Conservation (phyloP, 2,888 invertebrate species). For the Azorinus chamasolen region DNA sequence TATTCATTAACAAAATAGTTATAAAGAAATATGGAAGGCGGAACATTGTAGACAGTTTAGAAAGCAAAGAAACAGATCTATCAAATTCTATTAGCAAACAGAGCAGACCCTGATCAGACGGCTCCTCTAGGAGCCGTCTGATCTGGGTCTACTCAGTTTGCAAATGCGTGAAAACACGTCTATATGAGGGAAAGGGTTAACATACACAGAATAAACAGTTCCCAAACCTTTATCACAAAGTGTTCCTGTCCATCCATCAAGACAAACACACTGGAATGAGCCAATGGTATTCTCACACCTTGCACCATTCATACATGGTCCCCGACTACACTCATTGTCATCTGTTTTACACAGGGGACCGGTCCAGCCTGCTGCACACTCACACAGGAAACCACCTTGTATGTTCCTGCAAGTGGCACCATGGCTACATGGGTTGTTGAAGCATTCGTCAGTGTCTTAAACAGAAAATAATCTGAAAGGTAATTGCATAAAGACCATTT, state of each 20-base stretch:
- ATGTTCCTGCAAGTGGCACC: slow-evolving; percentile 68
- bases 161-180: no score
- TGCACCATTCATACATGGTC: slow-evolving; percentile 95
- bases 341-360: slow-evolving; percentile 94
- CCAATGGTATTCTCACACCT: slow-evolving; percentile 91
- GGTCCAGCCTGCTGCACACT: slow-evolving; percentile 98
- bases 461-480: background rate
- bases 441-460: slow-evolving; percentile 98
- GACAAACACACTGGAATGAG: slow-evolving; percentile 77
- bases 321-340: slow-evolving; percentile 94
- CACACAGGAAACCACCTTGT: slow-evolving; percentile 93
- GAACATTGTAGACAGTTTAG: no score
- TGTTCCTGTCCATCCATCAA: slow-evolving; percentile 90
- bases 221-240: slow-evolving; percentile 90
- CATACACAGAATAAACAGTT: no score
- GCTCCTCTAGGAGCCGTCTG: no score
- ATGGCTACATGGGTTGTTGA: slow-evolving; percentile 88
- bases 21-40: no score
- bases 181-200: no score
- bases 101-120: no score
- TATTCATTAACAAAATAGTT: no score
- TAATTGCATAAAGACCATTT: no score
- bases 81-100: no score
- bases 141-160: no score
- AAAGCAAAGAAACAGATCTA: no score